Evolutionary conservation across 2,113 vertebrate species (phyloP), one percentile per base, ranked within the genome.

Genomic region (Ailuropoda melanoleuca): DNA sequence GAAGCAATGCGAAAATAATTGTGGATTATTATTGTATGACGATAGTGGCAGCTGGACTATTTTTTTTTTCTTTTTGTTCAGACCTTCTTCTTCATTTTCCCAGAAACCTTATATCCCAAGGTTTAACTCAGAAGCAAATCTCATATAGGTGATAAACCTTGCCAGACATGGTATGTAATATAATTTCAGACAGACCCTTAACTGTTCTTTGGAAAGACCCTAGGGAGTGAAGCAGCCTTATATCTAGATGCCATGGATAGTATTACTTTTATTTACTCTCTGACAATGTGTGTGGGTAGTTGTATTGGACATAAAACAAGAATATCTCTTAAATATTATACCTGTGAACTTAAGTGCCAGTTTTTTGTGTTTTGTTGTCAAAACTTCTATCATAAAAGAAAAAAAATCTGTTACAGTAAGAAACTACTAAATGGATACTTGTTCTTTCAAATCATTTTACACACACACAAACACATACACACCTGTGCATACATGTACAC

Each of bases 61-160:
- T 83, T 83, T 88, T 96, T 96, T 97, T 97, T 50, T 58, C 90
- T 93, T 66, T 90, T 39, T 86, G n/a, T 89, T 98, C 89, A 93
- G 48, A 93, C 72, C 96, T 93, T 95, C 80, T 93, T 97, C 72
- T 97, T 97, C 72, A 60, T 97, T 97, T 97, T 96, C 95, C 88
- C 96, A 98, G 97, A 97, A 97, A 98, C 94, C 56, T 97, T 97
- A 95, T 97, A 98, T 95, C 82, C 78, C 50, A 87, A 97, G 86
- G 37, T 96, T 98, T 97, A 97, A 93, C 86, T 93, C 82, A 90
- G 77, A 97, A 95, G 19, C 83, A 97, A 97, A 97, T 97, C 86
- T 97, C 86, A 93, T 96, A 96, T 93, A 96, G 91, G 93, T 98
- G 96, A 95, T 88, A 97, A 98, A 98, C 77, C 83, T 97, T 50